Base-by-base conservation (phyloP, 2,888 invertebrate genomes). In the Ophraella communa region DNA sequence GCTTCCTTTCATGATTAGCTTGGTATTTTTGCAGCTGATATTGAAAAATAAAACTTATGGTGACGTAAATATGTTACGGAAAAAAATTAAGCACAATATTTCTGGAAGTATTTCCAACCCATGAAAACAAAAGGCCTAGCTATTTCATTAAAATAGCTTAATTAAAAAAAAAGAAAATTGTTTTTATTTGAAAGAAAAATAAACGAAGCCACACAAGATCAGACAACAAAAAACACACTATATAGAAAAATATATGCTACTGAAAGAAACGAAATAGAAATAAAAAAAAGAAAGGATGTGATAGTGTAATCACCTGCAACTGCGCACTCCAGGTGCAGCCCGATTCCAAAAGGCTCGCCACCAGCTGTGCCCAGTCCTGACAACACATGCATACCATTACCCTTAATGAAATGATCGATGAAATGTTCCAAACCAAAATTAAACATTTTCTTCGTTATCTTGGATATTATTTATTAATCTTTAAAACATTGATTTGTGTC, bases 321-420 rank as follows among this genome's bases (percentile, higher is more conserved):
- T 91, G 90, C 80, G 91, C 89, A 85, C 89, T 90, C 87, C 91
- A 90, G 84, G 90, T 89, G 87, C 91, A 91, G 84, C 91, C 91
- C 80, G 91, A 90, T 85, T 91, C 92, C 86, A 91, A 89, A 84
- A 92, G 89, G 84, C 91, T 91, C 87, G 91, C 91, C 85, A 92
- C 90, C 87, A 92, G 85, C 87, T 91, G 91, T 86, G 90, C 91
- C 91, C 91, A 92, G 86, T 91, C 92, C 92, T 92, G 83, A 80
- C 80, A 80, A 78, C 76, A 76, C 66, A 65, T 59, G 61, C 65
- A 67, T 52, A 52, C 64, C 60, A 57, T 67, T 64, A 65, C 56
- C 58, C 57, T 62, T 66, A 7, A 60, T 59, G 49, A 51, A 27
- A 39, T 30, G 24, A 45, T 21, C 4, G 4, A 45, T 21, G 23